A percentile compares a stretch with the other conserved stretches of the same genome.
These are phyloP conservation scores for Hyles euphorbiae DNA, from an alignment of 1,140 invertebrate species.

Conservation along the genomic window DNA sequence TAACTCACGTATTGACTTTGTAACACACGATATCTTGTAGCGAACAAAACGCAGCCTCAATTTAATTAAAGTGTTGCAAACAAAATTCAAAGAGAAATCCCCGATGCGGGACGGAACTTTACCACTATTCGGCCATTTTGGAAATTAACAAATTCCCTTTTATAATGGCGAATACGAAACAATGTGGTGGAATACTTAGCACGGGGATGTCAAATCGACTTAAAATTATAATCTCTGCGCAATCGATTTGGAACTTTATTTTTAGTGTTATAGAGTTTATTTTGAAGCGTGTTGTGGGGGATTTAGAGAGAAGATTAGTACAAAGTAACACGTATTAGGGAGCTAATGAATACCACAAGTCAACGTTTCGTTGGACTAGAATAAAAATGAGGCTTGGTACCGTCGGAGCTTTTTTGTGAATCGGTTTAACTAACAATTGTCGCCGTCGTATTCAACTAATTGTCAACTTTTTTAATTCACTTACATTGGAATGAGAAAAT, in stretches of 20 bases:
- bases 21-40: not conserved
- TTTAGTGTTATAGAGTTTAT: conserved; percentile 8
- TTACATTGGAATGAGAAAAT: no score
- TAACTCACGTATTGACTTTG: no score
- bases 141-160: conserved; percentile 50
- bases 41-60: not conserved
- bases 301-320: conserved; percentile 57
- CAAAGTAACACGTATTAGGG: conserved; percentile 60
- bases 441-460: not conserved
- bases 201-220: conserved; percentile 41
- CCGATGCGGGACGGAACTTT: conserved; percentile 22
- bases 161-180: conserved; percentile 41
- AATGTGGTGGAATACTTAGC: conserved; percentile 44
- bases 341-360: conserved; percentile 61
- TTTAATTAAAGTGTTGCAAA: conserved; percentile 17
- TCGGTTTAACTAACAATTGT: not conserved
- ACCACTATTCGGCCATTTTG: conserved; percentile 36
- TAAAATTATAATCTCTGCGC: conserved; percentile 23
- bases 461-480: not conserved
- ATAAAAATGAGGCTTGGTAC: conserved; percentile 18
- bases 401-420: conserved; percentile 2
- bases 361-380: conserved; percentile 25
- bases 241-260: conserved; percentile 15
- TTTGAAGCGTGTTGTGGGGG: conserved; percentile 12
- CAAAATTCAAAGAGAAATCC: conserved; percentile 16